phyloP scores from a whole-genome alignment of 2,113 vertebrate genomes.

The Nerophis ophidion region DNA sequence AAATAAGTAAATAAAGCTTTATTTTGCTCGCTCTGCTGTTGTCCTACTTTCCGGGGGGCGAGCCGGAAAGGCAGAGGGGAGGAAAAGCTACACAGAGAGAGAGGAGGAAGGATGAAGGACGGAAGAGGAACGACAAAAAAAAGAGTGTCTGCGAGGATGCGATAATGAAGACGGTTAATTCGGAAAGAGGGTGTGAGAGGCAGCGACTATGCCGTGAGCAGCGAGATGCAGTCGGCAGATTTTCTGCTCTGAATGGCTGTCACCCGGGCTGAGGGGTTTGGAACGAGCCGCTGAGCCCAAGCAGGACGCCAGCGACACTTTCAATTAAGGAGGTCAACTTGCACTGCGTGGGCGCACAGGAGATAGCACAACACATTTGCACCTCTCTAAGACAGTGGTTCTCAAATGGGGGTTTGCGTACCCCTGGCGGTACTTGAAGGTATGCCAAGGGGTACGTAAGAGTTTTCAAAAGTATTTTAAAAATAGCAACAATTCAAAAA shows the following conservation, averaged over 20 bases:
- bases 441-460: too few species aligned
- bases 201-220: slow-evolving; percentile 60
- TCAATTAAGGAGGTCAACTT: slow-evolving; percentile 58
- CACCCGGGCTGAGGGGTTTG: slow-evolving; percentile 37
- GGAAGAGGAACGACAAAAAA: slow-evolving; percentile 18
- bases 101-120: neutral
- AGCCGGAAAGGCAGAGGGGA: slow-evolving; percentile 27
- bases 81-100: slow-evolving; percentile 21
- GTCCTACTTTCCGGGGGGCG: slow-evolving; percentile 50
- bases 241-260: slow-evolving; percentile 61
- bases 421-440: too few species aligned
- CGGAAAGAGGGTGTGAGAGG: slow-evolving; percentile 59
- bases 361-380: neutral
- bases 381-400: too few species aligned
- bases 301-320: slow-evolving; percentile 40
- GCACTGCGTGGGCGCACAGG: slow-evolving; percentile 1
- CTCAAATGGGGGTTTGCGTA: too few species aligned
- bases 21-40: slow-evolving; percentile 14
- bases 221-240: slow-evolving; percentile 61
- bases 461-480: too few species aligned
- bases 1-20: neutral
- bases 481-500: too few species aligned
- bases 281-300: slow-evolving; percentile 37
- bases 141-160: slow-evolving; percentile 52
- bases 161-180: slow-evolving; percentile 69